Evolutionary conservation across 2,797 vertebrate species (phyloP).

Genomic region (Pteronotus mesoamericanus): DNA sequence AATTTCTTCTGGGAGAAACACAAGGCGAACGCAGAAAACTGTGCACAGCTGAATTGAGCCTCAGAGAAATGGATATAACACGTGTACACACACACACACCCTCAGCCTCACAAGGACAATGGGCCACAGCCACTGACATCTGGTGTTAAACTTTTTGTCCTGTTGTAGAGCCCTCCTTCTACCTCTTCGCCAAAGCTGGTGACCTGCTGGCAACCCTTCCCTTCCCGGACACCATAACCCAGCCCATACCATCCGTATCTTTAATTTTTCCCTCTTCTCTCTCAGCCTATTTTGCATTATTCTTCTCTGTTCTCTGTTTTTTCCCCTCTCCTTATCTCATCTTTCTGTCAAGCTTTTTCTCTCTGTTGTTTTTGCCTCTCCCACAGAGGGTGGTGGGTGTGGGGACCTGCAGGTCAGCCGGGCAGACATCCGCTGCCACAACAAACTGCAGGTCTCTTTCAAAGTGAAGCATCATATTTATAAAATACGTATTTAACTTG

Average conservation of each 20-base stretch:
- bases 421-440: not conserved
- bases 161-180: not conserved
- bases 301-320: not conserved
- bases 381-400: not conserved
- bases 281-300: not conserved
- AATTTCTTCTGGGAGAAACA: not conserved
- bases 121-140: not conserved
- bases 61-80: not conserved
- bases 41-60: not conserved
- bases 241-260: not conserved
- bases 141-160: not conserved
- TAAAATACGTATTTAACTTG: not conserved
- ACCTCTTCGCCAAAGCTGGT: rapidly evolving
- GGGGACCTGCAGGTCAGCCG: not conserved
- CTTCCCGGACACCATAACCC: not conserved
- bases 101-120: not conserved
- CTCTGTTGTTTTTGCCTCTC: not conserved
- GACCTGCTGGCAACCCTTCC: not conserved
- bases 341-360: not conserved
- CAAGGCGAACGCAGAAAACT: not conserved
- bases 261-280: not conserved
- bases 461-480: not conserved
- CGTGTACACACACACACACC: no score
- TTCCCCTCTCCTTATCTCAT: not conserved
- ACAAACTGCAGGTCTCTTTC: not conserved